Base-by-base conservation (phyloP, 2,888 invertebrate genomes). In the Cantharis flavilabris region DNA sequence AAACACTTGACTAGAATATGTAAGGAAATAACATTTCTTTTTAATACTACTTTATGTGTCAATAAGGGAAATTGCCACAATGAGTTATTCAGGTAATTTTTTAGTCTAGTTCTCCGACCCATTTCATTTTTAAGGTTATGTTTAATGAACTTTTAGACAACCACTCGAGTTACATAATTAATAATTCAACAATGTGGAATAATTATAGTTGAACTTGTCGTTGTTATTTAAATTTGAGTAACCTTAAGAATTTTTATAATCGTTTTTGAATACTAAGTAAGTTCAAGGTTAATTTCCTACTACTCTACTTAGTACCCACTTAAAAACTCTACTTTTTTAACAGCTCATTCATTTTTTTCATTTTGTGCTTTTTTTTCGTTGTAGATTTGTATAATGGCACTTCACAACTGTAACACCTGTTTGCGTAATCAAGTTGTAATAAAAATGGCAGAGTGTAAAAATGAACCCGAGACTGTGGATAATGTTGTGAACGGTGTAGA, bases 331-430 rank as follows among this genome's bases (percentile, higher is more conserved):
- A 13, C 3, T 10, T 13, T 13, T 33, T 1, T n/a, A 9, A n/a
- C 7, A 9, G 49, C n/a, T 49, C n/a, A n/a, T 49, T 49, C 5
- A n/a, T n/a, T 49, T 1, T 49, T 49, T 49, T 49, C 49, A 49
- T 7, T 30, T 9, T 23, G 9, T 67, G 5, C 18, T 1, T 30
- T 33, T 49, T 10, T 20, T 16, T 10, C 23, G 65, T 20, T 62
- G 49, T 23, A 71, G 28, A 23, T 26, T 33, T 16, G 10, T 65
- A 33, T 76, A 49, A 91, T 91, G 91, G 90, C 90, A 82, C 90
- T 90, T 78, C 89, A 90, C 84, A 89, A 87, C 83, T 89, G 89
- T 89, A 90, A 90, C 84, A 88, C 89, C 83, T 89, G 89, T 85
- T 84, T 89, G 78, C 85, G 85, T 76, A 83, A 84, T 77, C 82